Base-by-base conservation (phyloP, 2,888 invertebrate species). In the Drosophila infuscata region DNA sequence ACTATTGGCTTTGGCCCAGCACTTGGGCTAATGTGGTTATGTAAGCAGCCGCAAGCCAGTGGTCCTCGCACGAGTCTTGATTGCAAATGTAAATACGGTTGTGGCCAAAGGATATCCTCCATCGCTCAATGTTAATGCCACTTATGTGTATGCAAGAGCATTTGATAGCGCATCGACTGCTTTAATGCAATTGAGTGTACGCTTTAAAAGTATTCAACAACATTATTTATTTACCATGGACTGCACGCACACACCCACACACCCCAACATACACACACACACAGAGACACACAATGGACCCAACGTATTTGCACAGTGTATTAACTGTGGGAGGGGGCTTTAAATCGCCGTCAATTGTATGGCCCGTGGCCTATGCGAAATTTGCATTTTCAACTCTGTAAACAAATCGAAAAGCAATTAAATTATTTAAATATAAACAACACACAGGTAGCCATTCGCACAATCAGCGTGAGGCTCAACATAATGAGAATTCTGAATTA, bases 381-480 rank as follows among this genome's bases (percentile, higher is more conserved):
- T 87, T 87, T 89, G 89, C 87, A 87, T 87, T 87, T 84, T 76
- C 80, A 78, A 74, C 85, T 82, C 25, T 87, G 87, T 89, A 87
- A 89, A 87, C 87, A 89, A 87, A 87, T 87, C 89, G 87, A 89
- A 89, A 87, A 85, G 88, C 87, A 87, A 87, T 87, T 87, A 89
- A 87, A 87, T 89, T 87, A 87, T 87, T 87, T 85, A 87, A 87
- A 87, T 87, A 89, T 89, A 87, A 87, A 89, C 85, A 87, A 87
- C 85, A 87, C 15, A 85, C 83, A 77, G 68, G 62, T 58, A 49
- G 59, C 70, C 60, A 56, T 48, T 43, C 54, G 54, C 70, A 74
- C 85, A 76, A 81, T 76, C 77, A 72, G 70, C 68, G 75, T 70
- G 70, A 25, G 62, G 69, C 64, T 56, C 61, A 76, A 71, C 83